Conservation (phyloP, 1,140 invertebrate species). For the Hycleus phaleratus region DNA sequence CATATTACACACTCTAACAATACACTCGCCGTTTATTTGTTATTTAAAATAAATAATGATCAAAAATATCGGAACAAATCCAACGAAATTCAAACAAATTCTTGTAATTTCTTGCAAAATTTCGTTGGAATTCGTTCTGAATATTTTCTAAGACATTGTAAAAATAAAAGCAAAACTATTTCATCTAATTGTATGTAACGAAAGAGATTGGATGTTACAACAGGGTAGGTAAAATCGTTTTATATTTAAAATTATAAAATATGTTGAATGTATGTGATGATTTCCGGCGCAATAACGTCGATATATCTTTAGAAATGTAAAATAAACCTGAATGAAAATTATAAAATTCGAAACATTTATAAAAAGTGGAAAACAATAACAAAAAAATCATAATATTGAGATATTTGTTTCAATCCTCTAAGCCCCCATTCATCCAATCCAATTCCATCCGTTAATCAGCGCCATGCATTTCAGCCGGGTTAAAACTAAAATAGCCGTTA, state of each 20-base stretch:
- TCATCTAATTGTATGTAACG: neutral
- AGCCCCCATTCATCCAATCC: too few relatives aligned
- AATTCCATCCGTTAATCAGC: too few relatives aligned
- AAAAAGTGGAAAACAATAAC: slow-evolving; percentile 1
- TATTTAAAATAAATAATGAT: too few relatives aligned
- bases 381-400: neutral
- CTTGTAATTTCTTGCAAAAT: too few relatives aligned
- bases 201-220: slow-evolving; percentile 5
- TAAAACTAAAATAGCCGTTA: too few relatives aligned
- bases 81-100: too few relatives aligned
- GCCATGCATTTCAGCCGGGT: too few relatives aligned
- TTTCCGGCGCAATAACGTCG: neutral
- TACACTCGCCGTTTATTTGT: slow-evolving; percentile 3
- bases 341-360: slow-evolving; percentile 4
- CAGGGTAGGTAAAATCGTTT: slow-evolving; percentile 2
- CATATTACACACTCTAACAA: neutral
- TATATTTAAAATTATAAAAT: too few relatives aligned
- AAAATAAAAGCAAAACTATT: neutral
- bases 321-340: neutral
- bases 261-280: neutral
- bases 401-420: too few relatives aligned
- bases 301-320: slow-evolving; percentile 6
- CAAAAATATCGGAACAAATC: too few relatives aligned
- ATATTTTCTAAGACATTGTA: too few relatives aligned
- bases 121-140: too few relatives aligned